Evolutionary conservation across 2,797 vertebrate species (phyloP), one percentile per base, ranked within the genome.

Genomic region (Ciconia nigra): DNA sequence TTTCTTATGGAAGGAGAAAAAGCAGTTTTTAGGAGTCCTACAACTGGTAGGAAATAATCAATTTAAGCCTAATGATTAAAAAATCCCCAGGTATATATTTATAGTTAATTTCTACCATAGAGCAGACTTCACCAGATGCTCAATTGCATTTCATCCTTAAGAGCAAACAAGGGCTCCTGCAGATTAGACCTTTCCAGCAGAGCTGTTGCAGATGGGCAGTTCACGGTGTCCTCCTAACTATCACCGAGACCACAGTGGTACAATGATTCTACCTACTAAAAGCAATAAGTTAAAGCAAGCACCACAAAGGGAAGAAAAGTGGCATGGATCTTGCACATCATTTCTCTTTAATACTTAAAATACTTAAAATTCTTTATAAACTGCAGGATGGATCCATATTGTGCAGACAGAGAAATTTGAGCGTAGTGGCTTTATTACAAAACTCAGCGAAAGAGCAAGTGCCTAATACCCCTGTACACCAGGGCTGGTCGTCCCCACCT

Each of bases 141-240:
- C 76, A 78, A 78, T 39, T 91, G 78, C 90, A 66, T 92, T 92
- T 83, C 83, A 87, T 72, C 61, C 82, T 78, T 77, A 77, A 88
- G 46, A 94, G 91, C 72, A 95, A 93, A 97, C 74, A 87, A 95
- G 79, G 72, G 69, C 84, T 95, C 84, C 95, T 83, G 72, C 89
- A 88, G 87, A 93, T 80, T 29, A 95, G 89, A 67, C 78, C 57
- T 76, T 89, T 87, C 87, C 93, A 94, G 81, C 87, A 85, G 92
- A 85, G 61, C 57, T 90, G 89, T 20, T 87, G 62, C 87, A 90
- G 90, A 96, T 90, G 89, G 83, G 90, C 89, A 87, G 67, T 77
- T 42, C 0, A 0, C 12, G 4, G 74, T 73, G 81, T 84, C 92
- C 83, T 89, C 54, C 73, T 87, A 89, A 95, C 73, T 49, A 70